Conservation (phyloP, 2,113 vertebrate genomes). For the Syrrhaptes paradoxus region DNA sequence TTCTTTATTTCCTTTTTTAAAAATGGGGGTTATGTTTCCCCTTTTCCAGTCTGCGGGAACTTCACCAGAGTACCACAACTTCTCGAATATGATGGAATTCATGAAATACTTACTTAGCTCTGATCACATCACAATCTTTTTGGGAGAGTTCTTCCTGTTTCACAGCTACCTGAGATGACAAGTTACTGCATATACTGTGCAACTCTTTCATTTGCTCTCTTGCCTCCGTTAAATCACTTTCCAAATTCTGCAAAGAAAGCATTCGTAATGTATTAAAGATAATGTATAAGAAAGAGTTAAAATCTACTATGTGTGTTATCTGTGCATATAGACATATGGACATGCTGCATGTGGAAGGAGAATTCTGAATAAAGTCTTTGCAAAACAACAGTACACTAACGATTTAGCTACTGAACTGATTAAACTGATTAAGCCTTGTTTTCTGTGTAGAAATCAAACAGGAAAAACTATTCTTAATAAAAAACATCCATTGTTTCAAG, state of each 20-base stretch:
- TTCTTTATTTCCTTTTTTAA: too few species aligned
- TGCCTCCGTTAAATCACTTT: conserved; percentile 71
- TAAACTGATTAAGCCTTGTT: neutral
- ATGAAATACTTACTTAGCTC: conserved; percentile 59
- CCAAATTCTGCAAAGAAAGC: conserved; percentile 73
- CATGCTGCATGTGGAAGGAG: neutral
- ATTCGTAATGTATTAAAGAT: neutral
- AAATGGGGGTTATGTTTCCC: too few species aligned
- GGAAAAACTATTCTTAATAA: neutral
- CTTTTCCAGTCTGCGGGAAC: too few species aligned
- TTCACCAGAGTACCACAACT: too few species aligned
- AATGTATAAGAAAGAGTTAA: neutral
- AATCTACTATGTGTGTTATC: neutral
- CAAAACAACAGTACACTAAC: neutral
- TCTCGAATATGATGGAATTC: too few species aligned
- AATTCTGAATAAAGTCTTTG: neutral
- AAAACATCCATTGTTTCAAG: neutral
- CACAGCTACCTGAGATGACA: conserved; percentile 71
- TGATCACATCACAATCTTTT: conserved; percentile 68
- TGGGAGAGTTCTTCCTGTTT: conserved; percentile 72
- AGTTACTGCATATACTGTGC: conserved; percentile 39
- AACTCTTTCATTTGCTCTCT: conserved; percentile 68
- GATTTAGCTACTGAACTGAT: neutral
- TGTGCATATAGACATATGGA: neutral
- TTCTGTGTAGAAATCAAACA: neutral